Evolutionary conservation across 2,113 vertebrate genomes (phyloP).

Genomic region (Hystrix brachyura): DNA sequence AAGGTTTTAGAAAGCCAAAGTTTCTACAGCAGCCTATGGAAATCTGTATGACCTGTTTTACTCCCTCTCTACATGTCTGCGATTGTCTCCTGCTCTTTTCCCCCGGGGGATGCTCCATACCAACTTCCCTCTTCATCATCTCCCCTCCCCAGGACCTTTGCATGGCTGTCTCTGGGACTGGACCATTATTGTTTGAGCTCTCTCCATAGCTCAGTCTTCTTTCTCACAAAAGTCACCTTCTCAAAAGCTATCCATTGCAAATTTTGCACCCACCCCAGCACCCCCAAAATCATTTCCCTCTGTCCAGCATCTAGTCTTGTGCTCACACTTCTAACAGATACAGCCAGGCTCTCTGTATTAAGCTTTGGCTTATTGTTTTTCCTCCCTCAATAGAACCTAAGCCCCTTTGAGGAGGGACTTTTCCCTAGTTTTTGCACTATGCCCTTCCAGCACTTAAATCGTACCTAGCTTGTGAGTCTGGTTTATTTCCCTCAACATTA

Average conservation of each 20-base stretch:
- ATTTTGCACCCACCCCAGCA: background rate
- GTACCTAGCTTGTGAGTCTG: background rate
- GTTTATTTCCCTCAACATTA: too few relatives aligned
- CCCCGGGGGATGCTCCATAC: too few relatives aligned
- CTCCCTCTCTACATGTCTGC: background rate
- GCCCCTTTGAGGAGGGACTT: background rate
- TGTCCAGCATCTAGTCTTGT: background rate
- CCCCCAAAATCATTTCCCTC: background rate
- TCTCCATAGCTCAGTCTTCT: background rate
- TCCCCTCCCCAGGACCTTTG: background rate
- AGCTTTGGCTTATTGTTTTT: background rate
- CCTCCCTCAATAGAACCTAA: too few relatives aligned
- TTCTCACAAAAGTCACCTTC: background rate
- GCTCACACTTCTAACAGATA: background rate
- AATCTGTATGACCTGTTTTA: background rate
- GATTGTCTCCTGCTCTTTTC: accelerated
- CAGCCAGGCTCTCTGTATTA: background rate
- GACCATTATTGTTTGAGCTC: background rate
- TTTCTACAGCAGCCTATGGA: background rate
- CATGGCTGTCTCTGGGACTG: background rate
- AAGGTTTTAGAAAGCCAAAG: background rate
- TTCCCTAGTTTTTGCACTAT: background rate
- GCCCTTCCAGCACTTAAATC: background rate
- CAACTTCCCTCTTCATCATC: background rate
- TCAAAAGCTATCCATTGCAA: background rate